phyloP scores from a whole-genome alignment of 2,888 invertebrate species.

The Drosophila meridionalis region DNA sequence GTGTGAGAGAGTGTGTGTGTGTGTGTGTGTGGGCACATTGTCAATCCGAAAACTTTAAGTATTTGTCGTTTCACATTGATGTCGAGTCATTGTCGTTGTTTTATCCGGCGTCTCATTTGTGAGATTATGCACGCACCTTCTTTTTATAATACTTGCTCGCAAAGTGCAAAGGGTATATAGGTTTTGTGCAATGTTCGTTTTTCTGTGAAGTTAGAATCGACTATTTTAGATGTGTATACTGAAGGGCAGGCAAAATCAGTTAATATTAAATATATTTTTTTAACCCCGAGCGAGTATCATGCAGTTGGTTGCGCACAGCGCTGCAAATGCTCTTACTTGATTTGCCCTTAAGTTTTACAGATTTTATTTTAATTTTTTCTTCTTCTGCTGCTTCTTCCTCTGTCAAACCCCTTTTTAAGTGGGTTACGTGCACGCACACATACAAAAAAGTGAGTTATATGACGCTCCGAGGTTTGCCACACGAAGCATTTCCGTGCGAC shows the following conservation, averaged over 20 bases:
- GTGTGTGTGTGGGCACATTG: conserved; percentile 45
- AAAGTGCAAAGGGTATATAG: background rate
- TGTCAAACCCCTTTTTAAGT: conserved; percentile 38
- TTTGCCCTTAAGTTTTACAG: conserved; percentile 47
- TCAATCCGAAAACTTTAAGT: conserved; percentile 56
- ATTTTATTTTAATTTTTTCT: conserved; percentile 65
- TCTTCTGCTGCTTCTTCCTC: conserved; percentile 27
- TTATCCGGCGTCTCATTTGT: conserved; percentile 43
- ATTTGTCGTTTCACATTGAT: conserved; percentile 24
- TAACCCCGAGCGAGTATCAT: background rate
- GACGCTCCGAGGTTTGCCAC: conserved; percentile 49
- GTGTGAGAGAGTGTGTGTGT: conserved; percentile 26
- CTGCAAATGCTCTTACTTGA: background rate
- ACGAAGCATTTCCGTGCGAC: conserved; percentile 56
- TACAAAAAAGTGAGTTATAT: conserved; percentile 61
- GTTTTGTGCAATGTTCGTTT: background rate
- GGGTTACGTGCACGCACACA: conserved; percentile 40
- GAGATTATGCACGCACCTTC: conserved; percentile 24
- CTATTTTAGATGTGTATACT: too few relatives aligned
- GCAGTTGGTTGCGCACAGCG: background rate
- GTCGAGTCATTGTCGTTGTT: conserved; percentile 49
- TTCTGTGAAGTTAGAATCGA: too few relatives aligned
- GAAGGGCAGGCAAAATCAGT: too few relatives aligned
- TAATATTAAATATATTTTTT: too few relatives aligned
- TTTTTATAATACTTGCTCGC: conserved; percentile 1